A percentile compares a stretch with the other conserved stretches of the same genome.
Evolutionary conservation across 2,888 invertebrate genomes (phyloP).

Genomic region (Gastracanthus pulcherrimus): DNA sequence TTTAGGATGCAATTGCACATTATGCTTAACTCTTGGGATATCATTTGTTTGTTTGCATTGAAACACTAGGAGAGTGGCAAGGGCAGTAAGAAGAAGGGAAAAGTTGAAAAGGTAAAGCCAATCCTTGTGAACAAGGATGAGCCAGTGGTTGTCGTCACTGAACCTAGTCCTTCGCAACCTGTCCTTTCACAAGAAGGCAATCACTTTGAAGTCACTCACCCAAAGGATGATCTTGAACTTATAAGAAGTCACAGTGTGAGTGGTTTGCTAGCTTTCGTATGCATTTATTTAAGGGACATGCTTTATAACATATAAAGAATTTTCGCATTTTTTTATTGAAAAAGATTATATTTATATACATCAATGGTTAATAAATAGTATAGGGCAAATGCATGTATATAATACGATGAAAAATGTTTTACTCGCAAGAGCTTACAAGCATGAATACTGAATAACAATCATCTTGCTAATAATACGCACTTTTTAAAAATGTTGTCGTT

Average conservation of each 20-base stretch:
- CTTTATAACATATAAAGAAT: not conserved
- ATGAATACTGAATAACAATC: not conserved
- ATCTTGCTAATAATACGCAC: not conserved
- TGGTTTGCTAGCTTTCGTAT: conserved; percentile 61
- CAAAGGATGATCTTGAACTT: conserved; percentile 88
- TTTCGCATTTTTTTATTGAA: too few relatives aligned
- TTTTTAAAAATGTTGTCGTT: not conserved
- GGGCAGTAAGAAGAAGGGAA: conserved; percentile 83
- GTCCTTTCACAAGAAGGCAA: conserved; percentile 78
- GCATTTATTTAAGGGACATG: not conserved
- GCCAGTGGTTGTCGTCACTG: conserved; percentile 76
- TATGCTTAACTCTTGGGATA: conserved; percentile 71
- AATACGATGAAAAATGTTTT: not conserved
- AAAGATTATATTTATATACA: not conserved
- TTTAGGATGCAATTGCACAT: conserved; percentile 27
- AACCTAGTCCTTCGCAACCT: conserved; percentile 75
- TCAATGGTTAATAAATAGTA: not conserved
- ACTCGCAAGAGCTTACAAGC: not conserved
- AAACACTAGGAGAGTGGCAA: conserved; percentile 75
- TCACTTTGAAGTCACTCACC: conserved; percentile 88
- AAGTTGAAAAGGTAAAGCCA: conserved; percentile 86
- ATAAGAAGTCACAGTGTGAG: conserved; percentile 79
- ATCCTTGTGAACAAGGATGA: conserved; percentile 88
- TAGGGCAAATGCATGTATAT: not conserved
- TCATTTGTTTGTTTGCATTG: conserved; percentile 56